Conservation (phyloP, 2,797 vertebrate genomes). For the Xiphorhynchus erythropygius region DNA sequence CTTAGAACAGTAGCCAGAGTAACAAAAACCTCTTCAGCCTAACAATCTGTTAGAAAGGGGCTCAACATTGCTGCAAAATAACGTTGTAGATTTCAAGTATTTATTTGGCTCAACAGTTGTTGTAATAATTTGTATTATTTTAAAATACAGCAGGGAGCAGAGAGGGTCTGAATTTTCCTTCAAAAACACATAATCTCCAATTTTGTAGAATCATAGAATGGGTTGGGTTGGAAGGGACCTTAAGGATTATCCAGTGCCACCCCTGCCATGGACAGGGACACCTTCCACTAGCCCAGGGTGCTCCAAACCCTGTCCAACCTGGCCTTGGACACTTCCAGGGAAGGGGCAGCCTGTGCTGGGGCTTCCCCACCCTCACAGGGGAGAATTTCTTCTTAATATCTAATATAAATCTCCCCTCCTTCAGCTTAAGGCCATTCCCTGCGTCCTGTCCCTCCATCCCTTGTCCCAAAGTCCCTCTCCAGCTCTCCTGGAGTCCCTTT, state of each 20-base stretch:
- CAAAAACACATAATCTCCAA: background rate
- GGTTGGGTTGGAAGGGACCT: background rate
- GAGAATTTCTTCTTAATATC: background rate
- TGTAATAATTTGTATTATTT: background rate
- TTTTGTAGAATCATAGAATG: background rate
- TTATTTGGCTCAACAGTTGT: background rate
- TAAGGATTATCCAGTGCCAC: accelerated
- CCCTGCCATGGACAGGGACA: background rate
- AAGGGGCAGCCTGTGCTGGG: background rate
- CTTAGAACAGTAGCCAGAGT: background rate
- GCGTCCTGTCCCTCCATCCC: background rate
- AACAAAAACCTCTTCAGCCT: background rate
- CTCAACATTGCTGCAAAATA: background rate
- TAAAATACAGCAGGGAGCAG: background rate
- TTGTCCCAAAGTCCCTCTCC: background rate
- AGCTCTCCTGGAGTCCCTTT: background rate
- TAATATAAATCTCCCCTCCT: accelerated
- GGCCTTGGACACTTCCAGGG: background rate
- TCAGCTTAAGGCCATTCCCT: background rate
- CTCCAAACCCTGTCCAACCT: background rate
- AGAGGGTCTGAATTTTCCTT: background rate
- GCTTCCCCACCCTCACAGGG: accelerated
- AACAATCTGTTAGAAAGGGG: background rate
- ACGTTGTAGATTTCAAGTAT: background rate
- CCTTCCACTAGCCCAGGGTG: background rate